These are phyloP conservation scores for Periophthalmus magnuspinnatus DNA, from an alignment of 2,797 vertebrate genomes.

Conservation along the genomic window DNA sequence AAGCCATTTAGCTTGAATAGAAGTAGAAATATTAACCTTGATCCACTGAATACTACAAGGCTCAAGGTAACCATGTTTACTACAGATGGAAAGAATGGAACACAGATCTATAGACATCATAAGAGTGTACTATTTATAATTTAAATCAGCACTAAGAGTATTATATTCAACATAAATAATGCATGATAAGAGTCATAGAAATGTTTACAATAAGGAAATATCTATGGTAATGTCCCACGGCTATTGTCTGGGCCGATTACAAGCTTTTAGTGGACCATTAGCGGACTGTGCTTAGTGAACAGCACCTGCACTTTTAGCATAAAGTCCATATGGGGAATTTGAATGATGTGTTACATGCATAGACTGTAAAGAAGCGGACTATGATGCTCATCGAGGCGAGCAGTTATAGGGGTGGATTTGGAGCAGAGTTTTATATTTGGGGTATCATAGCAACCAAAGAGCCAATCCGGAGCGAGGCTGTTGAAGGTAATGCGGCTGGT, in stretches of 20 bases:
- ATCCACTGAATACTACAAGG: neutral
- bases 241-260: conserved; percentile 3
- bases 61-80: neutral
- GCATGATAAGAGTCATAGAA: neutral
- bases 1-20: neutral
- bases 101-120: neutral
- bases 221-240: neutral
- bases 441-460: too few species aligned
- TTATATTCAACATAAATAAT: neutral
- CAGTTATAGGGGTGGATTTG: too few species aligned
- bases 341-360: neutral
- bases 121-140: neutral
- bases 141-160: neutral
- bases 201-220: neutral
- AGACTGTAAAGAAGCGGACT: too few species aligned
- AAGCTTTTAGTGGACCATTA: conserved; percentile 3
- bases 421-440: too few species aligned
- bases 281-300: conserved; percentile 1
- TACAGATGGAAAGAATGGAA: neutral
- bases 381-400: too few species aligned
- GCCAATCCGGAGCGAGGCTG: too few species aligned
- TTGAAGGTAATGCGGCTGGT: too few species aligned
- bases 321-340: neutral
- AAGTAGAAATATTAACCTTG: neutral
- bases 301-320: neutral